Percentiles rank a stretch among this genome's conserved stretches.
phyloP scores from a whole-genome alignment of 2,797 vertebrate genomes.

The Sebastes iracundus region DNA sequence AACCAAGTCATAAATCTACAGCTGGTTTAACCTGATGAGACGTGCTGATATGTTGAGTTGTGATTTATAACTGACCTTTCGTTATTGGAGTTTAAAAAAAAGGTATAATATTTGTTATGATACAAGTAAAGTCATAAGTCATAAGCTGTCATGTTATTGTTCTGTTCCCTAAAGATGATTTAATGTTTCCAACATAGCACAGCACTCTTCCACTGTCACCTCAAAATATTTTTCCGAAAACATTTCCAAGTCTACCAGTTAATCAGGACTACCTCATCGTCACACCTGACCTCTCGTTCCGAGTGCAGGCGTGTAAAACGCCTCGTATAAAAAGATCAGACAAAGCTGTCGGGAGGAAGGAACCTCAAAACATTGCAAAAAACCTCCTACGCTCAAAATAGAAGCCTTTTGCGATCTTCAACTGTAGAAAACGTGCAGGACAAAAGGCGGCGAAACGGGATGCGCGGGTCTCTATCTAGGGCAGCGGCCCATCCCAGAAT shows the following conservation, averaged over 20 bases:
- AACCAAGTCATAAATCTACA: slow-evolving; percentile 6
- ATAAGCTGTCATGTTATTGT: background rate
- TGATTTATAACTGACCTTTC: slow-evolving; percentile 4
- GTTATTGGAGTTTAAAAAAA: background rate
- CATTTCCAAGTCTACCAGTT: slow-evolving; percentile 34
- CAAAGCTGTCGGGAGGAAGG: slow-evolving; percentile 33
- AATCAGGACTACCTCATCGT: slow-evolving; percentile 43
- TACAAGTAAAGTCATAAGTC: background rate
- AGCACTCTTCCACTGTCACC: background rate
- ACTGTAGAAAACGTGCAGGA: slow-evolving; percentile 31
- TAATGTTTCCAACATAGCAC: slow-evolving; percentile 10
- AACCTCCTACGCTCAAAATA: slow-evolving; percentile 45
- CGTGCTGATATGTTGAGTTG: background rate
- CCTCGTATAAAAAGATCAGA: slow-evolving; percentile 71
- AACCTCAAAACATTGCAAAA: slow-evolving; percentile 41
- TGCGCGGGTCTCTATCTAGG: slow-evolving; percentile 15
- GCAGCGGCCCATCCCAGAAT: slow-evolving; percentile 39
- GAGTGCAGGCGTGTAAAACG: slow-evolving; percentile 53
- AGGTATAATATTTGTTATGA: background rate
- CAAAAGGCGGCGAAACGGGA: slow-evolving; percentile 34
- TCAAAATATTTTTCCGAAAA: slow-evolving; percentile 15
- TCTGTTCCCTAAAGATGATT: slow-evolving; percentile 9
- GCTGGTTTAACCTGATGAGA: slow-evolving; percentile 9
- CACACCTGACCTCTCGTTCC: slow-evolving; percentile 54
- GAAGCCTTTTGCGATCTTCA: slow-evolving; percentile 38